A percentile compares a stretch with the other conserved stretches of the same genome.
Evolutionary conservation across 1,140 invertebrate genomes (phyloP).

Genomic region (Tyrophagus putrescentiae): DNA sequence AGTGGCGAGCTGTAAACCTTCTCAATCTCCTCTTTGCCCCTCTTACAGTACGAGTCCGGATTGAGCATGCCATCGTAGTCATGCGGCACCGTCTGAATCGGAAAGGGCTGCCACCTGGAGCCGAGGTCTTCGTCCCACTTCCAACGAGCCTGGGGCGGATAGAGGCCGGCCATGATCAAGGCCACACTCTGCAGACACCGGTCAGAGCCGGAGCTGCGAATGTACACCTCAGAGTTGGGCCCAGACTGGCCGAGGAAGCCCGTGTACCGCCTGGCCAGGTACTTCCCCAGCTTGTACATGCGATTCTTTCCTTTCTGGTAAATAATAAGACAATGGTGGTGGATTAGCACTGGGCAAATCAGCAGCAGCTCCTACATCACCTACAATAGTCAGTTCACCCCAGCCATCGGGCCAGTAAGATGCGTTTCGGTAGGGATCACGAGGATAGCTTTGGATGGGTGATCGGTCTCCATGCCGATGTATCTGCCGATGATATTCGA

Average conservation of each 20-base stretch:
- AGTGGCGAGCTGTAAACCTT: background rate
- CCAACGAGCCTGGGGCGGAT: constrained; percentile 20
- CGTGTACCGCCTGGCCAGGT: constrained; percentile 15
- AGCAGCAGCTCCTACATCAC: background rate
- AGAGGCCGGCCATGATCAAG: constrained; percentile 19
- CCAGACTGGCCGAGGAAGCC: constrained; percentile 9
- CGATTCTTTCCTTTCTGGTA: constrained; percentile 20
- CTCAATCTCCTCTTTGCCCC: constrained; percentile 2
- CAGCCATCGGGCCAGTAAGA: constrained; percentile 51
- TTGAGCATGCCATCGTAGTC: constrained; percentile 17
- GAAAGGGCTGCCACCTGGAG: constrained; percentile 20
- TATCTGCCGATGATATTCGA: background rate
- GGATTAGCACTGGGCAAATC: background rate
- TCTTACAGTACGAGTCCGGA: constrained; percentile 11
- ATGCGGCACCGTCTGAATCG: constrained; percentile 20
- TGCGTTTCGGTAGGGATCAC: constrained; percentile 47
- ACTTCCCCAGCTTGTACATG: constrained; percentile 23
- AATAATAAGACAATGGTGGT: background rate
- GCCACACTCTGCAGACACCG: constrained; percentile 18
- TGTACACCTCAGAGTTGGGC: constrained; percentile 9
- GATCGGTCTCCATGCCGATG: constrained; percentile 49
- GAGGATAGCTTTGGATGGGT: constrained; percentile 47
- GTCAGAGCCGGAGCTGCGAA: constrained; percentile 20
- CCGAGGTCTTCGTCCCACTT: constrained; percentile 21
- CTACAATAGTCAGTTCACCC: constrained; percentile 57